phyloP scores from a whole-genome alignment of 2,113 vertebrate genomes.

The Amia ocellicauda region DNA sequence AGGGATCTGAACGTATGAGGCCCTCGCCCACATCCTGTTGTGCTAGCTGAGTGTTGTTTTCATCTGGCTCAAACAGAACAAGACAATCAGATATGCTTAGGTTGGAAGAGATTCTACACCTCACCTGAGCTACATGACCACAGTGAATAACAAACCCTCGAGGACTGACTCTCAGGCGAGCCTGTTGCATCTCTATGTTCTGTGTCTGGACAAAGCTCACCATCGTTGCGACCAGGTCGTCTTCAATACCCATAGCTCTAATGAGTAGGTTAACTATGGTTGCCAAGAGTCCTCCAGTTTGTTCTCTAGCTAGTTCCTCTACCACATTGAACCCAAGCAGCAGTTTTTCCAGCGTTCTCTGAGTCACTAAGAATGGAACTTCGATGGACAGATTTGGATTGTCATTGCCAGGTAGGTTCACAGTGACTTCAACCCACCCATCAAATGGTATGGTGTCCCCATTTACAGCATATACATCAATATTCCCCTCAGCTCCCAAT shows the following conservation, averaged over 20 bases:
- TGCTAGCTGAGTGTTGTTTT: not conserved
- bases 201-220: not conserved
- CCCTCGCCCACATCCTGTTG: not conserved
- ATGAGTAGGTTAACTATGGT: conserved; percentile 9
- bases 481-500: no score
- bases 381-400: not conserved
- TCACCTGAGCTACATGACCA: no score
- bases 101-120: not conserved
- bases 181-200: not conserved
- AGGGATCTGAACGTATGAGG: not conserved
- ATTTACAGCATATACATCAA: no score
- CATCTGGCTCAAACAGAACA: conserved; percentile 21
- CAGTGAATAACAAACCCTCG: not conserved
- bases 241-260: not conserved
- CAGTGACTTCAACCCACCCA: not conserved
- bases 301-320: no score
- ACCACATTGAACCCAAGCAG: no score
- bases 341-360: no score
- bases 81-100: not conserved
- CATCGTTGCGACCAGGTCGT: not conserved
- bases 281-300: no score
- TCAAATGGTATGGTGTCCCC: conserved; percentile 6
- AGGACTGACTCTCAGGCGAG: not conserved
- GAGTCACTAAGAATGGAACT: conserved; percentile 11
- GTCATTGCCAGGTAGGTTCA: not conserved